Evolutionary conservation across 2,113 vertebrate genomes (phyloP), one percentile per base, ranked within the genome.

Genomic region (Siphamia tubifer): DNA sequence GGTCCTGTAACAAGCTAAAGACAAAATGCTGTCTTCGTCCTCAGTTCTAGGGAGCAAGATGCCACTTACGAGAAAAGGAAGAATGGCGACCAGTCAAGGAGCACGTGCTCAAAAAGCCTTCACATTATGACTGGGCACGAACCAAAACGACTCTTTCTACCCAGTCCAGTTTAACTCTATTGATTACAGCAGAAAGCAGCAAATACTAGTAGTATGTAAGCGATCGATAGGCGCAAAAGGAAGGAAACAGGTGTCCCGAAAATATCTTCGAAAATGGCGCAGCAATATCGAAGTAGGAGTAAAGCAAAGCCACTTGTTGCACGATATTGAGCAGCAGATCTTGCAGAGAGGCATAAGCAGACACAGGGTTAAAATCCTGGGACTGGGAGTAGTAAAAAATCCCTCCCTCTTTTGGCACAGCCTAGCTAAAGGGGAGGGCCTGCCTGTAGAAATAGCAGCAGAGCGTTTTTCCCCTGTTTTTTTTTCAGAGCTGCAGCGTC

Each of bases 391-490:
- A 86, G 92, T 85, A 85, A 87, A 90, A 92, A 90, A 92, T 83
- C 87, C 93, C 93, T 93, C 93, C 88, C 93, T 91, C 92, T 94
- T 90, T 83, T 94, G 92, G 93, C 92, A 91, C 86, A 92, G 90
- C 82, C 90, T 61, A 90, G 88, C 87, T 90, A 79, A 94, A 93
- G 93, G 94, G 94, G 94, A 92, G 93, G 94, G 91, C 90, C 93
- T 84, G 92, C 89, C 92, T 93, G 93, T 93, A 92, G 93, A 94
- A 95, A 94, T 92, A 90, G 89, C 90, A 89, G 89, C 87, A 89
- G 84, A 88, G 84, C 76, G 78, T 73, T 86, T 90, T 83, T 85
- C 70, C 73, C 81, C 75, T 65, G 52, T 54, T 61, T 77, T 39
- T 61, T 51, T 81, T 71, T 82, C 77, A 76, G 76, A 82, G 78